Evolutionary conservation across 1,140 invertebrate genomes (phyloP), one percentile per base, ranked within the genome.

Genomic region (Lerema accius): DNA sequence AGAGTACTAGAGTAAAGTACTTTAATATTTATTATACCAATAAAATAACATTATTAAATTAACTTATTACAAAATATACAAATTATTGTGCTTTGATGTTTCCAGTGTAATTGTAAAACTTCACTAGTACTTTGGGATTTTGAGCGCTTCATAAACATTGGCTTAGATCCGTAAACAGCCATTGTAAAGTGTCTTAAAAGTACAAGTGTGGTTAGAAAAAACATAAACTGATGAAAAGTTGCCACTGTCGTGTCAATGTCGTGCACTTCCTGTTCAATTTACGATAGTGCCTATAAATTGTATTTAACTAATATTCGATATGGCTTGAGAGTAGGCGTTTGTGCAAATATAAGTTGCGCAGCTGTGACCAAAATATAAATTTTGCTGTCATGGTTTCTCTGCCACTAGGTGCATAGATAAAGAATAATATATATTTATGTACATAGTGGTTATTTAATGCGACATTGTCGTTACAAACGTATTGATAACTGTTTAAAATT

Each of bases 381-480:
- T 76, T 67, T 64, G 63, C 60, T 19, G 61, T 71, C 67, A 59
- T 59, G 63, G 69, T 59, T 71, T 73, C 43, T 76, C 65, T 63
- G 66, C 73, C 70, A 63, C 70, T 71, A 69, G 66, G 63, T 80
- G 70, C 70, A 76, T 76, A 75, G 66, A 71, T 72, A 64, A 67
- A 71, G 35, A 32, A 71, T 65, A 67, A 64, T 62, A 50, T 59
- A 61, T 62, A 11, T 73, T 60, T 69, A 61, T 75, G 70, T 75
- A 80, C 68, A 69, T 71, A 71, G 74, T 71, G 71, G 67, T 65
- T 72, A 58, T 58, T 67, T 48, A 26, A 42, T 42, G 46, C 55
- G 55, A 63, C 53, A 13, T n/a, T 46, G 53, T 66, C 40, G 67
- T 77, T 60, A 53, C 58, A 64, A 62, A 71, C 42, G 65, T 48